phyloP scores from a whole-genome alignment of 2,797 vertebrate genomes.

The Paramormyrops hopkinsi region DNA sequence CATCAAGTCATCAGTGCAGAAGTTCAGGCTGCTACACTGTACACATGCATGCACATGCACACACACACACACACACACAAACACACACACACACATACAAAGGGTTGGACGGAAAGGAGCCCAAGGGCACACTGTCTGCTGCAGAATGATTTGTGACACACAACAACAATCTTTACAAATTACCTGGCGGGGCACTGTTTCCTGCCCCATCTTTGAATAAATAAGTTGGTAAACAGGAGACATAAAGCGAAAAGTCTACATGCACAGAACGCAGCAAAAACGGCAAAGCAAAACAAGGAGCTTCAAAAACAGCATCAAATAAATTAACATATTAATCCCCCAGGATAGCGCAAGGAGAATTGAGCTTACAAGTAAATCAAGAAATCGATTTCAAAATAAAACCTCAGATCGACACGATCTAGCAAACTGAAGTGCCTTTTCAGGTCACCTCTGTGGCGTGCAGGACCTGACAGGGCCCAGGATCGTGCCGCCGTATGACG shows the following conservation, averaged over 20 bases:
- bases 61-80: not conserved
- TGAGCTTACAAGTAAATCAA: not conserved
- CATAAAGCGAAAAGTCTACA: not conserved
- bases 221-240: not conserved
- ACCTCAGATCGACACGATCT: not conserved
- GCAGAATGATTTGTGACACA: not conserved
- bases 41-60: not conserved
- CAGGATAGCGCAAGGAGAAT: not conserved
- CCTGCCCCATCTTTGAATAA: not conserved
- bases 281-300: not conserved
- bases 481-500: not conserved
- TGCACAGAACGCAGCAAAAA: not conserved
- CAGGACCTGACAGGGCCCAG: not conserved
- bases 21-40: not conserved
- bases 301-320: not conserved
- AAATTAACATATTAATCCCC: not conserved
- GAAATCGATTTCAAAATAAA: not conserved
- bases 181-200: not conserved
- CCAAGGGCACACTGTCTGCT: not conserved
- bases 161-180: not conserved
- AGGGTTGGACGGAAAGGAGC: not conserved
- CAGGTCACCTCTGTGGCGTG: not conserved
- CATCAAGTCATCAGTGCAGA: not conserved
- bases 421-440: not conserved
- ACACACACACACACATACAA: not conserved